Percentiles rank a stretch among this genome's conserved stretches.
Conservation (phyloP, 2,113 vertebrate genomes). For the Scomber colias region DNA sequence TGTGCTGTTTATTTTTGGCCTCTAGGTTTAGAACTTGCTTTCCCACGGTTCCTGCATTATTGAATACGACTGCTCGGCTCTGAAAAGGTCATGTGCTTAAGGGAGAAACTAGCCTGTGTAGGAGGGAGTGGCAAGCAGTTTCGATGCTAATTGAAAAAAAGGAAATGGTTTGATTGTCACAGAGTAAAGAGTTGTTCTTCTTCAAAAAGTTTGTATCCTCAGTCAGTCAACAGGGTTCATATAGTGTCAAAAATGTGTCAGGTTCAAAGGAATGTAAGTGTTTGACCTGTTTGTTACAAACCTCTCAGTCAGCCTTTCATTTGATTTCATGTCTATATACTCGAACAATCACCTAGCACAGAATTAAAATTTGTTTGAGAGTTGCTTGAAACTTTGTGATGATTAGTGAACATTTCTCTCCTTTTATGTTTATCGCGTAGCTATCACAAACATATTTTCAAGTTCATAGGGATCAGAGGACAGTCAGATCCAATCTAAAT, state of each 20-base stretch:
- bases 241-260: too few relatives aligned
- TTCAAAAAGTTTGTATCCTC: neutral
- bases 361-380: neutral
- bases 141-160: neutral
- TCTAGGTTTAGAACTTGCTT: neutral
- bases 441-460: too few relatives aligned
- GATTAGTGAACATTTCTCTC: too few relatives aligned
- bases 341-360: neutral
- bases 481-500: too few relatives aligned
- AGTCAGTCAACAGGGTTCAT: neutral
- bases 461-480: too few relatives aligned
- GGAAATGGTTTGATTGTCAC: too few relatives aligned
- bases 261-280: too few relatives aligned
- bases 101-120: neutral
- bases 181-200: neutral
- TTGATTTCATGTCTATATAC: neutral
- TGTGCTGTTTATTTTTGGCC: constrained; percentile 20
- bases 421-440: too few relatives aligned
- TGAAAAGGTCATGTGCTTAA: constrained; percentile 20
- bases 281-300: neutral
- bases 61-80: neutral
- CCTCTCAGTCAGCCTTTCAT: neutral
- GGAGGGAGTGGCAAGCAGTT: neutral
- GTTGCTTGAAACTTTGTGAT: too few relatives aligned
- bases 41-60: constrained; percentile 17